Conservation (phyloP, 2,113 vertebrate genomes). For the Manacus vitellinus region DNA sequence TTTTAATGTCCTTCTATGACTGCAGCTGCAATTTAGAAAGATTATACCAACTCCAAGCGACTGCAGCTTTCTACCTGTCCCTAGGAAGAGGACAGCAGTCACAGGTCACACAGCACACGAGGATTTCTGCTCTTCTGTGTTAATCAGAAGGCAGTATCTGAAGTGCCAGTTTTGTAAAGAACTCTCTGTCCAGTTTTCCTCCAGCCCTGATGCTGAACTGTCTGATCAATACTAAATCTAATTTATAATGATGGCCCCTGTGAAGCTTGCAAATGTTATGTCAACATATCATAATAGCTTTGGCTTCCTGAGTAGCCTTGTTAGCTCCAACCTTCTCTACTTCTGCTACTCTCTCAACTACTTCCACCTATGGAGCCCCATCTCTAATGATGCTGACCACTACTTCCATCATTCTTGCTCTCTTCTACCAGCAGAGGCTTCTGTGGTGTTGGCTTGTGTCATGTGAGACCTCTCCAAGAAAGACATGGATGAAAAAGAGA, state of each 20-base stretch:
- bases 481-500: slow-evolving; percentile 29
- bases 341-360: slow-evolving; percentile 49
- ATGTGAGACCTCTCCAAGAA: slow-evolving; percentile 7
- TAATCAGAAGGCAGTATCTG: slow-evolving; percentile 68
- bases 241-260: slow-evolving; percentile 72
- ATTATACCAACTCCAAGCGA: slow-evolving; percentile 23
- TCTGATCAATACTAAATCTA: slow-evolving; percentile 81
- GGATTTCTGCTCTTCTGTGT: slow-evolving; percentile 60
- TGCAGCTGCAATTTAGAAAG: not conserved
- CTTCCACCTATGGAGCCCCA: slow-evolving; percentile 43
- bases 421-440: slow-evolving; percentile 13
- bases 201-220: slow-evolving; percentile 54
- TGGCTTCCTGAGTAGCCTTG: slow-evolving; percentile 68
- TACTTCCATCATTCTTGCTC: slow-evolving; percentile 19
- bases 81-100: not conserved
- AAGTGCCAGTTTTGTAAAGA: slow-evolving; percentile 65
- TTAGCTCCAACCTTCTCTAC: slow-evolving; percentile 64
- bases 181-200: slow-evolving; percentile 68
- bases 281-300: slow-evolving; percentile 78
- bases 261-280: slow-evolving; percentile 80
- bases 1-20: not conserved
- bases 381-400: slow-evolving; percentile 33
- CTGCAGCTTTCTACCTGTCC: not conserved
- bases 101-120: slow-evolving; percentile 20
- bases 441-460: not conserved